Base-by-base conservation (phyloP, 2,888 invertebrate genomes). In the Papilio gigon region DNA sequence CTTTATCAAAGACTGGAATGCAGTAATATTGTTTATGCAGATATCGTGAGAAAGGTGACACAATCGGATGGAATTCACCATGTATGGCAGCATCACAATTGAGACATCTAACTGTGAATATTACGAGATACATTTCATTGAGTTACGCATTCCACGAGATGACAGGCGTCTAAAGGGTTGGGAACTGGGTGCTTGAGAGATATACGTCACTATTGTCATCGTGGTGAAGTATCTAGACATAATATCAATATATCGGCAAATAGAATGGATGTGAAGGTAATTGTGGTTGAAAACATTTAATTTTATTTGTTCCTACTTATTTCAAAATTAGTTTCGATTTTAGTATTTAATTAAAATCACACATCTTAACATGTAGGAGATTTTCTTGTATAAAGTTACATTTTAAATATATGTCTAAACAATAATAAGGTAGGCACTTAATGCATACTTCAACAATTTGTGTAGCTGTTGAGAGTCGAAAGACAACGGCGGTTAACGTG, bases 101-200 rank as follows among this genome's bases (percentile, higher is more conserved):
- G 62, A 61, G 20, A 25, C 53, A 30, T 42, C n/a, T 42, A 67
- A 56, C 67, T 53, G 53, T 37, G 27, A 22, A 30, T 20, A 40
- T 56, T 40, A 44, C 59, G 56, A 50, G 37, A 22, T 60, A 30
- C 22, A 20, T 67, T 62, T 67, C 33, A 61, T 62, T 67, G 37
- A 62, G 67, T 42, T 67, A 30, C 61, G 50, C 40, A 42, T 61
- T 65, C 50, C 67, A 30, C 35, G 59, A 27, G 14, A 14, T 22
- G n/a, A 27, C 4, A 27, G 30, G 25, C 53, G 4, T 53, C 12
- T 8, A 9, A 30, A 30, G 53, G 53, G 53, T n/a, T 14, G 14
- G n/a, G 50, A 27, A 25, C 4, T 4, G 14, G 9, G 47, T 30
- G n/a, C 50, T 42, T 40, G 44, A 59, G 33, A 65, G 40, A 65